Conservation (phyloP, 2,797 vertebrate species). For the Semotilus atromaculatus region DNA sequence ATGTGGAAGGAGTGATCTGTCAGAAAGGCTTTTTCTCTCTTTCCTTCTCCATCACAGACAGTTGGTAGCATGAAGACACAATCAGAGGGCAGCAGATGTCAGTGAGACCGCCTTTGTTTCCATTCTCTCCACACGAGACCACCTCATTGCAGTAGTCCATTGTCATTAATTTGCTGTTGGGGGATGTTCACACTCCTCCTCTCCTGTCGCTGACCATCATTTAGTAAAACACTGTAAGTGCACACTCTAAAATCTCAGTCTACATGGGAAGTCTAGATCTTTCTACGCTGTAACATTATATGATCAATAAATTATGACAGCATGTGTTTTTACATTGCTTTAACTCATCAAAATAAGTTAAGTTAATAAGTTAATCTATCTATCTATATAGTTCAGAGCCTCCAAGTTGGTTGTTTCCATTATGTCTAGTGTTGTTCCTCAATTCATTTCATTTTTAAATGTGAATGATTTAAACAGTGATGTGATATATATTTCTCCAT, state of each 20-base stretch:
- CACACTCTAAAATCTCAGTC: neutral
- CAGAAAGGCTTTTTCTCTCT: conserved; percentile 54
- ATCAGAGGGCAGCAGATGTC: conserved; percentile 84
- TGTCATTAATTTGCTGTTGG: conserved; percentile 83
- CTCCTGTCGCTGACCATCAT: conserved; percentile 42
- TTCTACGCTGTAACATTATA: too few species aligned
- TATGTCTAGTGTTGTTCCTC: neutral
- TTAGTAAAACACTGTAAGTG: conserved; percentile 54
- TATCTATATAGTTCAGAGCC: neutral
- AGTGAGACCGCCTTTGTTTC: conserved; percentile 76
- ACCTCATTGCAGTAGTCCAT: conserved; percentile 80
- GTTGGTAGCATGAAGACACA: conserved; percentile 73
- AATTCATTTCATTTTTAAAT: neutral
- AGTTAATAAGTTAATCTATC: too few species aligned
- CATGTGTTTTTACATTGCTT: too few species aligned
- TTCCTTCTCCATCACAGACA: conserved; percentile 61
- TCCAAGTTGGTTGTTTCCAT: neutral
- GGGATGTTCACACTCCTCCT: conserved; percentile 68
- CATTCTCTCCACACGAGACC: conserved; percentile 69
- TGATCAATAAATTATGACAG: too few species aligned
- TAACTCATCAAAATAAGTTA: too few species aligned
- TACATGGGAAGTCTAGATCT: too few species aligned
- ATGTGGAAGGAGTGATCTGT: conserved; percentile 61
- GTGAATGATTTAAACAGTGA: neutral
- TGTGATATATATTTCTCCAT: neutral